Conservation (phyloP, 64 coral and sea anemone genomes). For the Stichodactyla mertensii region DNA sequence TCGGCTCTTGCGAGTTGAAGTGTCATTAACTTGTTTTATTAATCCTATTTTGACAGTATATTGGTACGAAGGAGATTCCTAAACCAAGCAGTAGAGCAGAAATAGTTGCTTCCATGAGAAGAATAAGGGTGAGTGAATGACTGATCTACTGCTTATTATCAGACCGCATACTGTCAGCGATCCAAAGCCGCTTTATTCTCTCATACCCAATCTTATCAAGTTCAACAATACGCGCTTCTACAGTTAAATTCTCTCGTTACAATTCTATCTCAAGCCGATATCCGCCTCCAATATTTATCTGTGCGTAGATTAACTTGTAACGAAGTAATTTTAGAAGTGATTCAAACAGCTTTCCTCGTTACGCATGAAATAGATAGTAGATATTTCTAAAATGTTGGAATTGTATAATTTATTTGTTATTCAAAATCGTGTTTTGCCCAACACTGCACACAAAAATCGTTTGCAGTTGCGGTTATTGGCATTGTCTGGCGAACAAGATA, state of each 20-base stretch:
- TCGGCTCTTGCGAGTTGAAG: not conserved
- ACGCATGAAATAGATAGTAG: not conserved
- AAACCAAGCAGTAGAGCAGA: constrained; percentile 78
- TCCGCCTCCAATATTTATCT: not conserved
- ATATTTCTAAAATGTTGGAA: not conserved
- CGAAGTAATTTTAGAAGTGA: not conserved
- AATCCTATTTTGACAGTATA: constrained; percentile 54
- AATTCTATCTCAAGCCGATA: too few species aligned
- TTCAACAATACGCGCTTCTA: not conserved
- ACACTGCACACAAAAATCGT: not conserved
- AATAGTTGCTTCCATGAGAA: constrained; percentile 77
- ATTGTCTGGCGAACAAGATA: not conserved
- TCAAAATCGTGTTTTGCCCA: not conserved
- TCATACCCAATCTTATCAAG: not conserved
- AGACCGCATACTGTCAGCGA: not conserved
- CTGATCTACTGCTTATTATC: not conserved
- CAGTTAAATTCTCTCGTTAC: too few species aligned
- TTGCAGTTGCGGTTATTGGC: not conserved
- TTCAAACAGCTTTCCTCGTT: not conserved
- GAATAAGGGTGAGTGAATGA: constrained; percentile 52
- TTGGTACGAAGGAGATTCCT: constrained; percentile 79
- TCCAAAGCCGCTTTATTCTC: not conserved
- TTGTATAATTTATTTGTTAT: not conserved
- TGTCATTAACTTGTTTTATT: constrained; percentile 9
- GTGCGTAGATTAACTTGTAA: not conserved